A percentile compares a stretch with the other conserved stretches of the same genome.
phyloP scores from a whole-genome alignment of 2,113 vertebrate genomes.

The Ochotona princeps region DNA sequence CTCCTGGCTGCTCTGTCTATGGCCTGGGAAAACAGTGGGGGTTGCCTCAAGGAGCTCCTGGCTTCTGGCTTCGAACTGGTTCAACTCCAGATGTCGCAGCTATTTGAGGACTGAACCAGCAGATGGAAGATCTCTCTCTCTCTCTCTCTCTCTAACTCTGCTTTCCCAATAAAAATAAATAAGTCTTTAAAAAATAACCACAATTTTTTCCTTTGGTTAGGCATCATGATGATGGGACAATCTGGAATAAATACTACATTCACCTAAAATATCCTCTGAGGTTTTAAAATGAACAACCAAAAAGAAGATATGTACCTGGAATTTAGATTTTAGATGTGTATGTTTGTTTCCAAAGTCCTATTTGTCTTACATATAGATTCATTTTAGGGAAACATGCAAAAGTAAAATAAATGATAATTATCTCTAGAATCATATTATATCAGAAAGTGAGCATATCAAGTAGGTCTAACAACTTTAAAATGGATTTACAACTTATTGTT shows the following conservation, averaged over 20 bases:
- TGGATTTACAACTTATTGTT: background rate
- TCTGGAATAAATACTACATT: conserved; percentile 45
- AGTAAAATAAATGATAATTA: conserved; percentile 67
- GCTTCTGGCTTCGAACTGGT: no score
- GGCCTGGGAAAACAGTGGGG: no score
- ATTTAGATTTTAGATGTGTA: background rate
- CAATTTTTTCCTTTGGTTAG: conserved; percentile 32
- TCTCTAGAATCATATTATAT: conserved; percentile 22
- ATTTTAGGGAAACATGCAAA: conserved; percentile 31
- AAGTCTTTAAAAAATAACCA: no score
- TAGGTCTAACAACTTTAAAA: conserved; percentile 59
- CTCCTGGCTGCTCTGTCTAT: no score
- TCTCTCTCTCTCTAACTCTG: no score
- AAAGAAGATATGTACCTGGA: conserved; percentile 17
- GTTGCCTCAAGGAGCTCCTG: no score
- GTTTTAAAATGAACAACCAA: conserved; percentile 65
- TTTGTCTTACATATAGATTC: conserved; percentile 42
- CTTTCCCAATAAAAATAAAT: no score
- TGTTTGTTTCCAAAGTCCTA: background rate
- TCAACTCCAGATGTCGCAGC: no score
- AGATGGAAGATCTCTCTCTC: no score
- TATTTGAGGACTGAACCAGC: no score
- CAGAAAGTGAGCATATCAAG: conserved; percentile 57
- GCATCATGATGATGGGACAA: background rate
- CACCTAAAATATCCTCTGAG: conserved; percentile 39